Percentiles rank a stretch among this genome's conserved stretches.
Evolutionary conservation across 2,797 vertebrate species (phyloP).

Genomic region (Spinibarbus caldwelli): DNA sequence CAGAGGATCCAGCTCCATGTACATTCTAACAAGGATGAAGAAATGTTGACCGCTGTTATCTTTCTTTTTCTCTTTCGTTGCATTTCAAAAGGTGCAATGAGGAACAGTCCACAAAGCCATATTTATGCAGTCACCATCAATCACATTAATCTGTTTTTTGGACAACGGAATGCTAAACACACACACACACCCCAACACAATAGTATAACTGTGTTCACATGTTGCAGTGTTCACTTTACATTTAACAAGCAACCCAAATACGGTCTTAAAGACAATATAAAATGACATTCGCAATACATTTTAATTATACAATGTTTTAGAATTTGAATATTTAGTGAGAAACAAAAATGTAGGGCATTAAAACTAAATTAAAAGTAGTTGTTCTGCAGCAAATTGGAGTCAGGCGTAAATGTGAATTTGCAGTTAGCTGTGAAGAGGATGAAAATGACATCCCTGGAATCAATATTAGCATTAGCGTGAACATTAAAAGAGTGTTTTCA

Average conservation of each 20-base stretch:
- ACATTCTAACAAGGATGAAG: constrained; percentile 42
- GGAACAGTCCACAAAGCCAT: constrained; percentile 36
- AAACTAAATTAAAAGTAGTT: neutral
- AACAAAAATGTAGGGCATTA: neutral
- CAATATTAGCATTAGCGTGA: neutral
- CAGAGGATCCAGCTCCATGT: constrained; percentile 55
- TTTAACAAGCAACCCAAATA: constrained; percentile 54
- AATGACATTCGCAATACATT: constrained; percentile 3
- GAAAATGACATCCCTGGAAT: neutral
- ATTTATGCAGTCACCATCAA: constrained; percentile 45
- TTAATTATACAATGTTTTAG: neutral
- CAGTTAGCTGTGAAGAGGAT: too few species aligned
- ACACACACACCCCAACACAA: constrained; percentile 31
- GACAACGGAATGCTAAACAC: constrained; percentile 47
- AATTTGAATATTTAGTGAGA: neutral
- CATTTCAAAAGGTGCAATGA: constrained; percentile 32
- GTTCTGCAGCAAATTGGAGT: neutral
- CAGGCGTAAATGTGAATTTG: neutral
- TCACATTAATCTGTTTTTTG: constrained; percentile 67
- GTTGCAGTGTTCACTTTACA: constrained; percentile 5
- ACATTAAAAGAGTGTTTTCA: neutral
- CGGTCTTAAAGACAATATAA: constrained; percentile 67
- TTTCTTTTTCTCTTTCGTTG: neutral
- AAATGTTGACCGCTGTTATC: neutral
- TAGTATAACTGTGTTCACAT: constrained; percentile 1